Evolutionary conservation across 2,113 vertebrate species (phyloP).

Genomic region (Clarias magur): DNA sequence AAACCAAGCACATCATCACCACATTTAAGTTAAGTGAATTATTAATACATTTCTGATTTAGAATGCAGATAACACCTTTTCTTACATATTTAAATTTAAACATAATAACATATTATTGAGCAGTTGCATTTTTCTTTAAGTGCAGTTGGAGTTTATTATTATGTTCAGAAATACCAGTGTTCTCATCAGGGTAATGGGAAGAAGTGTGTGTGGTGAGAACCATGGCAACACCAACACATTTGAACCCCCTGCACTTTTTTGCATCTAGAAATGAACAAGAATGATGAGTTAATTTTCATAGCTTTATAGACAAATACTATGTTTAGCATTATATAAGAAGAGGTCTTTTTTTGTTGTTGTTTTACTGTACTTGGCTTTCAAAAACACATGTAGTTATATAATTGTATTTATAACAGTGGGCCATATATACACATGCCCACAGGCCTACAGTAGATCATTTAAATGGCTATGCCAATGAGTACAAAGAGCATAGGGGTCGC

Average conservation of each 20-base stretch:
- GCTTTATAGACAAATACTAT: constrained; percentile 12
- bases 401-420: not conserved
- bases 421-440: not conserved
- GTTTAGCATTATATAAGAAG: constrained; percentile 1
- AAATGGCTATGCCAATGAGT: not conserved
- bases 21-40: not conserved
- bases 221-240: constrained; percentile 50
- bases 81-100: not conserved
- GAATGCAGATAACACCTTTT: not conserved
- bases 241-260: constrained; percentile 20
- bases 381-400: not conserved
- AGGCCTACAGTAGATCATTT: not conserved
- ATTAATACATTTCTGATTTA: not conserved
- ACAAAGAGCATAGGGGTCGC: not conserved
- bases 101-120: not conserved
- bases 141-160: not conserved
- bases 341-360: not conserved
- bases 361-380: not conserved
- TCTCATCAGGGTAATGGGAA: constrained; percentile 29
- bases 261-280: constrained; percentile 20
- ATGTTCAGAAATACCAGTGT: constrained; percentile 8
- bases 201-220: constrained; percentile 44
- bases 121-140: not conserved
- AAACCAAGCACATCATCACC: not conserved
- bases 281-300: constrained; percentile 26